Base-by-base conservation (phyloP, 2,888 invertebrate species). In the Luffia ferchaultella region DNA sequence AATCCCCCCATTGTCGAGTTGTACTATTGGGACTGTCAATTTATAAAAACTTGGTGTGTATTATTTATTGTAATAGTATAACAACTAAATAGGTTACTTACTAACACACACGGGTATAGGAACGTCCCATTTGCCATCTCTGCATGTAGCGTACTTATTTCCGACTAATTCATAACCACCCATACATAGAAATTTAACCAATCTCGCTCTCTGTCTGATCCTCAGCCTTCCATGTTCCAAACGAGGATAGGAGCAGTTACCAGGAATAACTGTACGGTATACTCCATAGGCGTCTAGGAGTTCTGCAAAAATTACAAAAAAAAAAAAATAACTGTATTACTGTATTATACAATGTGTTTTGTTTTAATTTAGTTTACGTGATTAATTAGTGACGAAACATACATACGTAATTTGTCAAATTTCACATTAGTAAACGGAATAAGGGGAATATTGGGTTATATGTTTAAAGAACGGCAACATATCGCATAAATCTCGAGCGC, bases 21-120 rank as follows among this genome's bases (percentile, higher is more conserved):
- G n/a, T n/a, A n/a, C n/a, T n/a, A n/a, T n/a, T n/a, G n/a, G n/a
- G n/a, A n/a, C n/a, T n/a, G n/a, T n/a, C n/a, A n/a, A n/a, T n/a
- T n/a, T n/a, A n/a, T n/a, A n/a, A n/a, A n/a, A n/a, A n/a, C n/a
- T n/a, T n/a, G n/a, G n/a, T n/a, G n/a, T n/a, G n/a, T n/a, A n/a
- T n/a, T n/a, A n/a, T n/a, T n/a, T n/a, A n/a, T n/a, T n/a, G n/a
- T 30, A 30, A 30, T 7, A 30, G 30, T 30, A 3, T 12, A 3
- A 12, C 30, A 30, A 30, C 30, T 3, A 48, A 17, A 41, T 40
- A 16, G n/a, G 42, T n/a, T 67, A 89, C 92, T 89, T 76, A 93
- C 93, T 87, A 60, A 92, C 88, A 72, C 93, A 94, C 44, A 89
- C 84, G 0, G 93, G 93, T 1, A 75, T 60, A 0, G 85, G 83